phyloP scores from a whole-genome alignment of 2,797 vertebrate species.

The Petrocephalus schoutedeni region DNA sequence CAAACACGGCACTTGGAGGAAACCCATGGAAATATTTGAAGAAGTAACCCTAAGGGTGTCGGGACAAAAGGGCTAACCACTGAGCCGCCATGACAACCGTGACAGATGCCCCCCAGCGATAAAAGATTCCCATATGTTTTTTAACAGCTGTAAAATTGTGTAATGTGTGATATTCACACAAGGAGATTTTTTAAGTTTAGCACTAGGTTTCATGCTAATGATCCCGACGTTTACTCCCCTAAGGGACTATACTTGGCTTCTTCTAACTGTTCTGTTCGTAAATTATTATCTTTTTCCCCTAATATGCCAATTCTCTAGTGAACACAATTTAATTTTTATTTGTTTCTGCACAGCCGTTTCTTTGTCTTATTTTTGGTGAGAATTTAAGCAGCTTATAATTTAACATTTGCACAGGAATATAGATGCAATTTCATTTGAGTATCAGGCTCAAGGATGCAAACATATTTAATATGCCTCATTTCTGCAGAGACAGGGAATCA shows the following conservation, averaged over 20 bases:
- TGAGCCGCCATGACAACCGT: background rate
- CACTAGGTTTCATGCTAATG: slow-evolving; percentile 9
- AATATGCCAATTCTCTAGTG: slow-evolving; percentile 1
- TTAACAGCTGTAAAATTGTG: background rate
- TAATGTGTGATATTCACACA: slow-evolving; percentile 8
- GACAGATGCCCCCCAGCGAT: background rate
- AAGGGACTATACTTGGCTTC: background rate
- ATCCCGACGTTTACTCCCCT: background rate
- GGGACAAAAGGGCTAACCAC: background rate
- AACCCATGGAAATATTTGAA: background rate
- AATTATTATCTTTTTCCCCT: slow-evolving; percentile 13
- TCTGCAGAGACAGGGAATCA: background rate
- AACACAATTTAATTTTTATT: slow-evolving; percentile 15
- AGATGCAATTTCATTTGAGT: background rate
- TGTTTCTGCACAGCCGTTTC: background rate
- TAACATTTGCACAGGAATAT: slow-evolving; percentile 5
- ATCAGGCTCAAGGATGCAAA: slow-evolving; percentile 1
- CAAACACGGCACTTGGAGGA: background rate
- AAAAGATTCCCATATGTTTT: background rate
- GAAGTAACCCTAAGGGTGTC: background rate
- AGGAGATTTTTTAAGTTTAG: background rate
- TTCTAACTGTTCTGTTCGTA: background rate
- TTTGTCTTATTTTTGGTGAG: background rate
- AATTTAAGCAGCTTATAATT: background rate
- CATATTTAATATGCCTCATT: background rate